Conservation (phyloP, 2,888 invertebrate genomes). For the Criorhina ranunculi region DNA sequence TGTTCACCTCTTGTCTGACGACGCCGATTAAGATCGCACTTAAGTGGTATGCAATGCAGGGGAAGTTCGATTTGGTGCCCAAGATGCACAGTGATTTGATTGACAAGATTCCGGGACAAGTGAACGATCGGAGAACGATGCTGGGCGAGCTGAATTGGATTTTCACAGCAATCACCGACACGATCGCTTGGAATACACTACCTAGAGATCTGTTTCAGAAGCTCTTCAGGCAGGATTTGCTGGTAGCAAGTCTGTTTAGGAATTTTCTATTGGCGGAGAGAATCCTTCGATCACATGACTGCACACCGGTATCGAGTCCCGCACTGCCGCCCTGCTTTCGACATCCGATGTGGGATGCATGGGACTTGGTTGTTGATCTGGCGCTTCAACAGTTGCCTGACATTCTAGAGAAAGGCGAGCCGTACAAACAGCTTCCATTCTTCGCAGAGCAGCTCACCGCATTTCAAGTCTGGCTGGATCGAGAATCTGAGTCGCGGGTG, state of each 20-base stretch:
- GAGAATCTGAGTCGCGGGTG: slow-evolving; percentile 89
- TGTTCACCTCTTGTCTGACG: slow-evolving; percentile 99
- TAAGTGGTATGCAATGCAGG: slow-evolving; percentile 96
- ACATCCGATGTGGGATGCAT: slow-evolving; percentile 98
- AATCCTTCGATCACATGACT: slow-evolving; percentile 98
- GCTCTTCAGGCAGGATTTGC: slow-evolving; percentile 97
- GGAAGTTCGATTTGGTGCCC: slow-evolving; percentile 91
- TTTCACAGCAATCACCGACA: slow-evolving; percentile 99
- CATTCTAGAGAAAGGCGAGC: slow-evolving; percentile 87
- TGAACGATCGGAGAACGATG: slow-evolving; percentile 98
- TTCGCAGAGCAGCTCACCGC: slow-evolving; percentile 99
- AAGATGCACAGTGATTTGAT: slow-evolving; percentile 93
- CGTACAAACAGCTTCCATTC: slow-evolving; percentile 93
- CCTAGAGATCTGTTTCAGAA: slow-evolving; percentile 98
- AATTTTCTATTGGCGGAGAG: slow-evolving; percentile 98
- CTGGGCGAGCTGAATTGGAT: slow-evolving; percentile 99
- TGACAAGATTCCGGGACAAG: slow-evolving; percentile 98
- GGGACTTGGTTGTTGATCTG: slow-evolving; percentile 98
- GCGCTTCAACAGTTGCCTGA: slow-evolving; percentile 95
- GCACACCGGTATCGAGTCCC: slow-evolving; percentile 97
- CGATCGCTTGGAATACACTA: slow-evolving; percentile 99
- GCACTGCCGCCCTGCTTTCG: slow-evolving; percentile 95
- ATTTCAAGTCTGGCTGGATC: slow-evolving; percentile 90
- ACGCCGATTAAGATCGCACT: slow-evolving; percentile 98
- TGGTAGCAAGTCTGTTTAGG: slow-evolving; percentile 98